These are phyloP conservation scores for Myotis myotis DNA, from an alignment of 2,797 vertebrate species.

Conservation along the genomic window DNA sequence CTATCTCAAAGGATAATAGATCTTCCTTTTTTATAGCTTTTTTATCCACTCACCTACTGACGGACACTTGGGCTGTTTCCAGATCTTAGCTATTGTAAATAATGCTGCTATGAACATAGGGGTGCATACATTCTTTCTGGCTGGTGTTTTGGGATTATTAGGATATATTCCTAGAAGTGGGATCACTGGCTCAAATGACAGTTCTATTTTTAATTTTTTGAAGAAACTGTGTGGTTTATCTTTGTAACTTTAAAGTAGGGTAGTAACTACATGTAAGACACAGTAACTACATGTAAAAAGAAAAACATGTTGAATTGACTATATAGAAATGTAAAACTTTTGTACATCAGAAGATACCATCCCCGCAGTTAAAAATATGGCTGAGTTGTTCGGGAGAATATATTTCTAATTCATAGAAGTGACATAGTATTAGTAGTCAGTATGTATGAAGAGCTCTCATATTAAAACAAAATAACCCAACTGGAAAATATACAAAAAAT, in stretches of 20 bases:
- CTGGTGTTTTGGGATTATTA: too few relatives aligned
- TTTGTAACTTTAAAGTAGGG: neutral
- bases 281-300: neutral
- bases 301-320: neutral
- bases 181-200: too few relatives aligned
- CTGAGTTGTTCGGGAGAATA: neutral
- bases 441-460: neutral
- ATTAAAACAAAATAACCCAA: neutral
- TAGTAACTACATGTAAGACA: neutral
- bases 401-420: neutral
- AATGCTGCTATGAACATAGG: too few relatives aligned
- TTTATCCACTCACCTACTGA: too few relatives aligned
- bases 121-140: too few relatives aligned
- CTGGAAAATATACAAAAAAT: neutral
- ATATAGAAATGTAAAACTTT: neutral
- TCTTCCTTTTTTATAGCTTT: too few relatives aligned
- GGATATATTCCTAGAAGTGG: too few relatives aligned
- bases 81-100: too few relatives aligned
- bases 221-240: conserved; percentile 19
- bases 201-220: neutral
- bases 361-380: neutral
- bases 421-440: neutral
- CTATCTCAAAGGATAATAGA: too few relatives aligned
- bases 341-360: neutral
- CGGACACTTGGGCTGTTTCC: too few relatives aligned